A percentile compares a stretch with the other conserved stretches of the same genome.
Conservation (phyloP, 1,140 invertebrate species). For the Sitobion miscanthi region DNA sequence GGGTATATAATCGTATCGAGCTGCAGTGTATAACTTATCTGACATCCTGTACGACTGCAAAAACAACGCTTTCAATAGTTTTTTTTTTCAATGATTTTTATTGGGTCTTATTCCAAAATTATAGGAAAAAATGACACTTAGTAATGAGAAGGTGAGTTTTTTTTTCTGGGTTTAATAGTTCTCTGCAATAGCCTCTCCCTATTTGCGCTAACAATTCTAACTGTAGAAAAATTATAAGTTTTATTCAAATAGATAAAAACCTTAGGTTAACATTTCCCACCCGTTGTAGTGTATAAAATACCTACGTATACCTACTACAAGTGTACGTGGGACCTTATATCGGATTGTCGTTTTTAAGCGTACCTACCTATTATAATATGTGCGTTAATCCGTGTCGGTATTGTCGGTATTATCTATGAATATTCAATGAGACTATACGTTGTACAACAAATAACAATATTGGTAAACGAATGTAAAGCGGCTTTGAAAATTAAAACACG, state of each 20-base stretch:
- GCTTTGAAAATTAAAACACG: neutral
- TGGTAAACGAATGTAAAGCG: neutral
- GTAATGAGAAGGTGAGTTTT: no score
- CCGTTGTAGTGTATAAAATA: neutral
- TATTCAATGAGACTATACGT: neutral
- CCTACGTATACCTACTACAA: neutral
- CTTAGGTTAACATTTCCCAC: neutral
- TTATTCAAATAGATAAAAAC: neutral
- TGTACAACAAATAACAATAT: neutral
- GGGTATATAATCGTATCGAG: no score
- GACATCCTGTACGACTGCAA: no score
- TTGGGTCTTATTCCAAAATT: no score
- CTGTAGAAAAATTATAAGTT: neutral
- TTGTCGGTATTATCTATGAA: neutral
- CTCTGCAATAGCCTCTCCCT: neutral
- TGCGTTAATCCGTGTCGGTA: neutral
- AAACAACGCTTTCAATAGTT: no score
- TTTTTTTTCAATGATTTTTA: no score
- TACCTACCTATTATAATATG: neutral
- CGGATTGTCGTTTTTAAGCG: neutral
- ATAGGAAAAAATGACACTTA: no score
- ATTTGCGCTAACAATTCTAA: neutral
- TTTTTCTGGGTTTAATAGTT: neutral
- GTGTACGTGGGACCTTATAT: neutral
- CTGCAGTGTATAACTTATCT: no score